Conservation (phyloP, 2,888 invertebrate genomes). For the Cataglyphis cursor region DNA sequence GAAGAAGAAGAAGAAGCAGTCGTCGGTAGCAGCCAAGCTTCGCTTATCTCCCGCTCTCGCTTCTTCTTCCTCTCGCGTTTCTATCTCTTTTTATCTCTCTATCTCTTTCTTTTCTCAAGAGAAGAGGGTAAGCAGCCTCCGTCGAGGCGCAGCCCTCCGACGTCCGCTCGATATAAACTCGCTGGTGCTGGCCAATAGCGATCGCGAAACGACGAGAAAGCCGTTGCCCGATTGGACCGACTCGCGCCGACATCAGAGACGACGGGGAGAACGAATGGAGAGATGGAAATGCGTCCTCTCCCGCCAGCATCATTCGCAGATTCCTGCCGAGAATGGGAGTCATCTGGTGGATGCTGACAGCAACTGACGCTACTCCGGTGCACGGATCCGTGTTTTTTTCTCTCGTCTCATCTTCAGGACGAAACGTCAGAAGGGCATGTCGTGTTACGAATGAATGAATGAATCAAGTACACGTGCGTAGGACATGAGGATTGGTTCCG, state of each 20-base stretch:
- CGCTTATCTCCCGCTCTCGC: constrained; percentile 66
- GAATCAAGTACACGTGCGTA: constrained; percentile 30
- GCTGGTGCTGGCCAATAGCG: constrained; percentile 81
- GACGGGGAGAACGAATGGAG: constrained; percentile 63
- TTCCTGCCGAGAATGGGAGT: constrained; percentile 78
- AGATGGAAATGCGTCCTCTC: constrained; percentile 74
- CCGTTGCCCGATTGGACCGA: constrained; percentile 82
- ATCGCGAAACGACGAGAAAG: constrained; percentile 79
- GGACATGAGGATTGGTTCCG: neutral
- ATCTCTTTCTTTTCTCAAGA: constrained; percentile 44
- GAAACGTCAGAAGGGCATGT: neutral
- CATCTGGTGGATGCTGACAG: constrained; percentile 78
- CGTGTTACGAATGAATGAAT: constrained; percentile 44
- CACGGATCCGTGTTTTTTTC: neutral
- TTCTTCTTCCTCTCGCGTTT: constrained; percentile 1
- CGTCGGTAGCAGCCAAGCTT: constrained; percentile 70
- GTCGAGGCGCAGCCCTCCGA: constrained; percentile 85
- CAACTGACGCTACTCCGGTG: constrained; percentile 39
- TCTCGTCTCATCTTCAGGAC: constrained; percentile 1
- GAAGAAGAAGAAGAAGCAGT: constrained; percentile 53
- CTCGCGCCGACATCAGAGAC: constrained; percentile 76
- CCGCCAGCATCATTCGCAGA: constrained; percentile 74
- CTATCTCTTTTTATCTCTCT: neutral
- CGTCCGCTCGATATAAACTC: constrained; percentile 85
- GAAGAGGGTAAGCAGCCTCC: constrained; percentile 68